These are phyloP conservation scores for Phyllostomus discolor DNA, from an alignment of 2,113 vertebrate genomes.

Conservation along the genomic window DNA sequence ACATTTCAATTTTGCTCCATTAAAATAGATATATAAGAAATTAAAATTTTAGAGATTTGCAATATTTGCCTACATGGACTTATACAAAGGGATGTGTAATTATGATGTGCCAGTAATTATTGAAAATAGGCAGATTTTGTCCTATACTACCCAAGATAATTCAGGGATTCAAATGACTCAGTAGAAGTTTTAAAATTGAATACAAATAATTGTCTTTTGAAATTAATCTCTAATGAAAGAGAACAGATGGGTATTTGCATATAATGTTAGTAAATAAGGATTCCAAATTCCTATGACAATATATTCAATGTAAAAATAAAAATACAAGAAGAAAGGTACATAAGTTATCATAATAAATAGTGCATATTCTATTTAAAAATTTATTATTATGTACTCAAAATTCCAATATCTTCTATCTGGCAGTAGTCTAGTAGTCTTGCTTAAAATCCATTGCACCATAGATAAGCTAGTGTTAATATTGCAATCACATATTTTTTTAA, in stretches of 20 bases:
- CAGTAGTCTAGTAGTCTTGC: not conserved
- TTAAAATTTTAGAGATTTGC: not conserved
- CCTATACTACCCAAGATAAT: not conserved
- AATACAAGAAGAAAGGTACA: not conserved
- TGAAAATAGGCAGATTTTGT: not conserved
- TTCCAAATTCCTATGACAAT: conserved; percentile 15
- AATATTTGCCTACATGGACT: not conserved
- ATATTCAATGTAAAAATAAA: conserved; percentile 17
- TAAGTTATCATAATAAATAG: not conserved
- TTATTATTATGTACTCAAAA: not conserved
- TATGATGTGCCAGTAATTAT: not conserved
- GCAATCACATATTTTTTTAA: not conserved
- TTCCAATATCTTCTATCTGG: not conserved
- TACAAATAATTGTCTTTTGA: conserved; percentile 22
- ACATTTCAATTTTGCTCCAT: not conserved
- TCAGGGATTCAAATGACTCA: not conserved
- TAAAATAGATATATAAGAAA: not conserved
- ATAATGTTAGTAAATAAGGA: conserved; percentile 52
- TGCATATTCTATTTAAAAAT: not conserved
- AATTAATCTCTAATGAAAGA: conserved; percentile 26
- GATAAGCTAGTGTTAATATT: not conserved
- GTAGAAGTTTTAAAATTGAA: conserved; percentile 14
- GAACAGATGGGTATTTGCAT: conserved; percentile 57
- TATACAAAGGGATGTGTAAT: not conserved
- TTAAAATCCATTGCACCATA: not conserved